phyloP scores from a whole-genome alignment of 2,888 invertebrate species.

The Amiota mariae region DNA sequence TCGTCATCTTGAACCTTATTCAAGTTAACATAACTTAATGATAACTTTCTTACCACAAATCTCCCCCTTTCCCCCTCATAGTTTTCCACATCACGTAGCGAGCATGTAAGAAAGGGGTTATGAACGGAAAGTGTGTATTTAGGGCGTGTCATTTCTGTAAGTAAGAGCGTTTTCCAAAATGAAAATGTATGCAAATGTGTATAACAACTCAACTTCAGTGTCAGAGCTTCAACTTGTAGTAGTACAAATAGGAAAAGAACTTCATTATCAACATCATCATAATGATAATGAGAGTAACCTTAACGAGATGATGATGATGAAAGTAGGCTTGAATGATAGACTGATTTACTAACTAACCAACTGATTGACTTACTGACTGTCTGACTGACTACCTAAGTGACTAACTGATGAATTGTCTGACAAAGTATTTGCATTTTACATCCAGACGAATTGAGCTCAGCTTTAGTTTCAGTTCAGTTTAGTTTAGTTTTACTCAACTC shows the following conservation, averaged over 20 bases:
- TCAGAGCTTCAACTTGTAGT: background rate
- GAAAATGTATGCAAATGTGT: constrained; percentile 7
- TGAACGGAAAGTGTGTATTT: background rate
- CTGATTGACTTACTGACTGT: constrained; percentile 9
- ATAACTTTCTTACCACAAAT: too few species aligned
- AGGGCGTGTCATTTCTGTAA: background rate
- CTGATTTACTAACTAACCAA: constrained; percentile 28
- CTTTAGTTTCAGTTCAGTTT: background rate
- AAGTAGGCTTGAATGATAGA: constrained; percentile 35
- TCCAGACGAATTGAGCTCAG: background rate
- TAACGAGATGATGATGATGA: background rate
- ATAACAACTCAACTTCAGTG: background rate
- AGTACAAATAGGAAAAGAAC: background rate
- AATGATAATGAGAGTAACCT: background rate
- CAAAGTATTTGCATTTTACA: background rate
- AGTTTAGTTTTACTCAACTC: constrained; percentile 9
- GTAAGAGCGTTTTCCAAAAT: background rate
- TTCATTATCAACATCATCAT: background rate
- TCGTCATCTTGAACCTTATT: too few species aligned
- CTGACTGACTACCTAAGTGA: constrained; percentile 22
- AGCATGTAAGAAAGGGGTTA: too few species aligned
- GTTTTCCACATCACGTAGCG: too few species aligned
- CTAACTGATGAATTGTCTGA: background rate
- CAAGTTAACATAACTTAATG: background rate
- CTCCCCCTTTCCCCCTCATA: too few species aligned